A percentile compares a stretch with the other conserved stretches of the same genome.
Evolutionary conservation across 35 echinoderm and acorn worm species (phyloP).

Genomic region (Anneissia japonica): DNA sequence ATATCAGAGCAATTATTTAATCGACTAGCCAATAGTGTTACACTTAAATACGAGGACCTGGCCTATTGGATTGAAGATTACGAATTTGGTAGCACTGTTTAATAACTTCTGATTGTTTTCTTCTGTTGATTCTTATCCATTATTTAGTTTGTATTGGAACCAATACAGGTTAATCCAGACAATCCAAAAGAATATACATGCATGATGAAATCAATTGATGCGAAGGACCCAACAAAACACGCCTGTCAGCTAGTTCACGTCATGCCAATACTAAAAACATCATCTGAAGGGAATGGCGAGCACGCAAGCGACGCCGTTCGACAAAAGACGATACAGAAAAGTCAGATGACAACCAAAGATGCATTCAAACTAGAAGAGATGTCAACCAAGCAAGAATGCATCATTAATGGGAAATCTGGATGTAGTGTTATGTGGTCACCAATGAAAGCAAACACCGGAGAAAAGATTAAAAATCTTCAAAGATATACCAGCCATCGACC

Average conservation of each 20-base stretch:
- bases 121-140: no score
- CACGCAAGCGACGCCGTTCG: not conserved
- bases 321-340: no score
- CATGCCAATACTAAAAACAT: not conserved
- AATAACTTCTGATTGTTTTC: no score
- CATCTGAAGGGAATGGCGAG: not conserved
- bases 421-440: not conserved
- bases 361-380: not conserved
- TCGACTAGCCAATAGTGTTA: no score
- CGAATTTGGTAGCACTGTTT: no score
- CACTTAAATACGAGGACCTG: no score
- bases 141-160: not conserved
- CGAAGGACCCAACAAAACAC: not conserved
- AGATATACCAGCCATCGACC: not conserved
- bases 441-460: not conserved
- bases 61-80: no score
- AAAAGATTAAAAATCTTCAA: not conserved
- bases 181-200: not conserved
- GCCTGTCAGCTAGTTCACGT: not conserved
- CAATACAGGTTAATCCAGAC: not conserved
- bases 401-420: not conserved
- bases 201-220: not conserved
- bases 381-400: not conserved
- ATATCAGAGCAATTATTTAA: no score
- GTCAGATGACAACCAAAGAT: not conserved